These are phyloP conservation scores for Neotoma lepida DNA, from an alignment of 2,113 vertebrate genomes.

Conservation along the genomic window DNA sequence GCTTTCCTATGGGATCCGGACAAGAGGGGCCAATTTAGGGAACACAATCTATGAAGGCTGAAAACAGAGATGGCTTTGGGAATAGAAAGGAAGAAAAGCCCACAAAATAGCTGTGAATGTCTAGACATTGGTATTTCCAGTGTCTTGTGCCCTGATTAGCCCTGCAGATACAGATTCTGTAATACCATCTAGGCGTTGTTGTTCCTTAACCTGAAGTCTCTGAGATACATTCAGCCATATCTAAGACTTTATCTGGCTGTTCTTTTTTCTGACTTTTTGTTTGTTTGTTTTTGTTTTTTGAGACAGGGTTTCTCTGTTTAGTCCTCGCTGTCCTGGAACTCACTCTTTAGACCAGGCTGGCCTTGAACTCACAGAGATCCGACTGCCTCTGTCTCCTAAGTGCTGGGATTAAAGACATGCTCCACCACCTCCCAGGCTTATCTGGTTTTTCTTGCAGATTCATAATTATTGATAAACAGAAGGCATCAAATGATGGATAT, in stretches of 20 bases:
- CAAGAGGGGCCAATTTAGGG: not conserved
- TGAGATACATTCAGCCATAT: not conserved
- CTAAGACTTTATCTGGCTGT: not conserved
- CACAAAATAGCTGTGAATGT: not conserved
- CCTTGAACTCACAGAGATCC: not conserved
- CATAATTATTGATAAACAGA: conserved; percentile 32
- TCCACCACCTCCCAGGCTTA: not conserved
- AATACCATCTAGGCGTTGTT: not conserved
- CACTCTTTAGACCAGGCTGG: too few species aligned
- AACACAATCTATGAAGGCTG: not conserved
- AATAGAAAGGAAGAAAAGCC: conserved; percentile 25
- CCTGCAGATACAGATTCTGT: not conserved
- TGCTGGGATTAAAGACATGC: not conserved
- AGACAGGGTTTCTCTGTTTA: not conserved
- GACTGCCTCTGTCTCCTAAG: too few species aligned
- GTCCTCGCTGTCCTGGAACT: not conserved
- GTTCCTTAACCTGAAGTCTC: not conserved
- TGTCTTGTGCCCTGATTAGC: not conserved
- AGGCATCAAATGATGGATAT: not conserved
- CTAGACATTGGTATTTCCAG: not conserved
- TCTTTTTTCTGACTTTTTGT: not conserved
- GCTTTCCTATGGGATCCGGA: not conserved
- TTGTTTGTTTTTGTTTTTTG: not conserved
- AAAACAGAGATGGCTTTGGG: not conserved
- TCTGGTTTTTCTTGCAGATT: conserved; percentile 17